Evolutionary conservation across 2,888 invertebrate genomes (phyloP).

Genomic region (Plemyria rubiginata): DNA sequence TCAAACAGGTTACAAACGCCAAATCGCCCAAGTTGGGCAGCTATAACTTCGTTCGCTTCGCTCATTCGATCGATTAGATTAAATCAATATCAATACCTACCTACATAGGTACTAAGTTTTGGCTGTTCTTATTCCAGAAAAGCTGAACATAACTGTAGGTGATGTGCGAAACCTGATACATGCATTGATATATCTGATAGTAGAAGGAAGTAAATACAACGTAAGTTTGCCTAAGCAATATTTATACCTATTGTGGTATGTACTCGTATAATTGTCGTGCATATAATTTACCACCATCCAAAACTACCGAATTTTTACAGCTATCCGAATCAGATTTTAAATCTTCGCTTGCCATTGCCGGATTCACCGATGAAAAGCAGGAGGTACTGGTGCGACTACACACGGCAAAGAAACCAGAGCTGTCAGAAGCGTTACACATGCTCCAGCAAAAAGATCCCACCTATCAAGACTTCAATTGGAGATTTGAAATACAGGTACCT

Average conservation of each 20-base stretch:
- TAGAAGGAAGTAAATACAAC: conserved; percentile 89
- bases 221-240: conserved; percentile 62
- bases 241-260: too few species aligned
- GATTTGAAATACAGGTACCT: conserved; percentile 77
- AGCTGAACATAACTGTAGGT: conserved; percentile 81
- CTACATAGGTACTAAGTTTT: too few species aligned
- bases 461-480: conserved; percentile 76
- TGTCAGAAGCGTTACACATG: conserved; percentile 77
- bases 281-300: not conserved
- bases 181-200: conserved; percentile 89
- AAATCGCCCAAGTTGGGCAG: too few species aligned
- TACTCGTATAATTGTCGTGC: not conserved
- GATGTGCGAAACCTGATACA: conserved; percentile 87
- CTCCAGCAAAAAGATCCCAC: conserved; percentile 70
- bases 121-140: conserved; percentile 79
- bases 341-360: conserved; percentile 76
- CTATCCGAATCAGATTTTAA: conserved; percentile 73
- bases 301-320: conserved; percentile 48
- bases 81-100: too few species aligned
- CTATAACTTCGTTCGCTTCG: too few species aligned
- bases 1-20: too few species aligned
- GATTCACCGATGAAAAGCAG: conserved; percentile 86
- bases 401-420: conserved; percentile 80
- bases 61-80: too few species aligned
- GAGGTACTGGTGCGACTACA: conserved; percentile 85